Evolutionary conservation across 2,113 vertebrate genomes (phyloP).

Genomic region (Hoplias malabaricus): DNA sequence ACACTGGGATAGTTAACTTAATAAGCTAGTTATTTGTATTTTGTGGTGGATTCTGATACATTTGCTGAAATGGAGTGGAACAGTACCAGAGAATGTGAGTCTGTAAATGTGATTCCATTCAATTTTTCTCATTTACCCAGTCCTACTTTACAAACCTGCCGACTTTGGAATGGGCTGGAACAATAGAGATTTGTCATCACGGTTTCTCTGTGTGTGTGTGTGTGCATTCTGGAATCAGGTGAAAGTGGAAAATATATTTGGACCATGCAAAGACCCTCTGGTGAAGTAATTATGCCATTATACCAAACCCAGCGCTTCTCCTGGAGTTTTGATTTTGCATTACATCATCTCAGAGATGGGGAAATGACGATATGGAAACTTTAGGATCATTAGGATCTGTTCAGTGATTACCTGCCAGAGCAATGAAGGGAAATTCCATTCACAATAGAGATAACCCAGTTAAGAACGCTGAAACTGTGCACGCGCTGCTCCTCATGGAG

Average conservation of each 20-base stretch:
- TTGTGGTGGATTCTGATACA: neutral
- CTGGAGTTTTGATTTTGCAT: constrained; percentile 3
- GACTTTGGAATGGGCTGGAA: neutral
- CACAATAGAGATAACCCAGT: neutral
- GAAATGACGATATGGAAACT: constrained; percentile 12
- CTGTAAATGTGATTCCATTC: neutral
- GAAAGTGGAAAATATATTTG: constrained; percentile 15
- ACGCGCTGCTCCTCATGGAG: neutral
- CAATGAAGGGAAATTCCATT: neutral
- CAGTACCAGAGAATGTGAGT: too few relatives aligned
- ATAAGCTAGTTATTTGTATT: neutral
- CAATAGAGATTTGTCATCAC: neutral
- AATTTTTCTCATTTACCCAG: neutral
- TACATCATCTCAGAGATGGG: constrained; percentile 23
- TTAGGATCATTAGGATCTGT: neutral
- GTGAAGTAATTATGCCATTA: constrained; percentile 2
- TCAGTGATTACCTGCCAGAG: constrained; percentile 1
- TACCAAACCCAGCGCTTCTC: neutral
- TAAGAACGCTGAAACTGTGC: neutral
- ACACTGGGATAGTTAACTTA: neutral
- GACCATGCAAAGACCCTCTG: neutral
- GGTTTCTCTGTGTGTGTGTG: neutral
- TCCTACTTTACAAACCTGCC: neutral
- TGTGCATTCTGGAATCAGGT: constrained; percentile 1
- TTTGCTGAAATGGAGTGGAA: too few relatives aligned